These are phyloP conservation scores for Pantala flavescens DNA, from an alignment of 1,140 invertebrate species.

Conservation along the genomic window DNA sequence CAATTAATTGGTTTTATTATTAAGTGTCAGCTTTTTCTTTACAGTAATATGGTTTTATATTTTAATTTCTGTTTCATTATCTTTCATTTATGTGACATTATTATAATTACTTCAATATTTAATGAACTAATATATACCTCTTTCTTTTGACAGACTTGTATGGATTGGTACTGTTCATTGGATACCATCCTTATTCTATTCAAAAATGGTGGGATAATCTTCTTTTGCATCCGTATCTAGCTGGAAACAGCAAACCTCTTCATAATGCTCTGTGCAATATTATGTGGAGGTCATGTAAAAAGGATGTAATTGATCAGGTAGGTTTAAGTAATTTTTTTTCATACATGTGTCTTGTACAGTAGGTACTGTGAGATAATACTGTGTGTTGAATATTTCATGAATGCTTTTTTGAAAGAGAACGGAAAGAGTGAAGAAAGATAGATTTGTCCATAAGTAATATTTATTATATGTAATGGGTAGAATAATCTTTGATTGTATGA, in stretches of 20 bases:
- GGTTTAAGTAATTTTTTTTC: not conserved
- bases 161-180: slow-evolving; percentile 58
- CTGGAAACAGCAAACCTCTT: slow-evolving; percentile 38
- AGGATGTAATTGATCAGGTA: slow-evolving; percentile 50
- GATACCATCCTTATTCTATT: slow-evolving; percentile 46
- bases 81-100: no score
- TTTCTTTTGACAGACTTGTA: slow-evolving; percentile 46
- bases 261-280: slow-evolving; percentile 44
- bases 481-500: no score
- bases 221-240: slow-evolving; percentile 43
- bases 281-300: slow-evolving; percentile 60
- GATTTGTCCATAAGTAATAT: no score
- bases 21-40: no score
- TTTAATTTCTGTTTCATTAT: no score
- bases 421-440: no score
- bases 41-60: no score
- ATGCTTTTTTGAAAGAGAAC: slow-evolving; percentile 42
- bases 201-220: slow-evolving; percentile 45
- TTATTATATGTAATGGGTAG: no score
- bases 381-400: slow-evolving; percentile 40
- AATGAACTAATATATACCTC: not conserved
- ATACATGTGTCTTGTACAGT: no score
- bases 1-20: no score
- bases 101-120: no score
- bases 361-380: slow-evolving; percentile 18